Base-by-base conservation (phyloP, 2,888 invertebrate species). In the Eudemis profundana region DNA sequence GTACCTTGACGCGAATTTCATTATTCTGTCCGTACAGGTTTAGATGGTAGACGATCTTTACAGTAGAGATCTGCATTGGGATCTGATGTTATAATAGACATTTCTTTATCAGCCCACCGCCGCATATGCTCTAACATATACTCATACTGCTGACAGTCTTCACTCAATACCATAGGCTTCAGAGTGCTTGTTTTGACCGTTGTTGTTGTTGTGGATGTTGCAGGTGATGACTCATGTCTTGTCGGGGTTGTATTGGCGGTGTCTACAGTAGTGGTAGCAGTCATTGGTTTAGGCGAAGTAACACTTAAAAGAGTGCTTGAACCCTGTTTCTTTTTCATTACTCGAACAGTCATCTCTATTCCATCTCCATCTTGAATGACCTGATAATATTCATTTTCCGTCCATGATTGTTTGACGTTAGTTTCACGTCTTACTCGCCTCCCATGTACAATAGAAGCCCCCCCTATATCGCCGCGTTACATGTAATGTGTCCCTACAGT, bases 1-100 rank as follows among this genome's bases (percentile, higher is more conserved):
- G n/a, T n/a, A n/a, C n/a, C n/a, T n/a, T n/a, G n/a, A n/a, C n/a
- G n/a, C n/a, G n/a, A n/a, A n/a, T n/a, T n/a, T n/a, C n/a, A n/a
- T n/a, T n/a, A n/a, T n/a, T n/a, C n/a, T n/a, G n/a, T n/a, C n/a
- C 33, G 33, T 3, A 33, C 3, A n/a, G 15, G 14, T 15, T 49
- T 49, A 29, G 49, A 14, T 29, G 49, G 49, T 0, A 49, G 49
- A 10, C 49, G 49, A 49, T 49, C 49, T 27, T 49, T 49, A 15
- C 49, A 49, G 29, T 10, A 49, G 10, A 49, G 49, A 49, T 49
- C 49, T 10, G 49, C 49, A 10, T 49, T 49, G 10, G 49, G 49
- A 49, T 49, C 49, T 3, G 49, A 29, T 15, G 15, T 10, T 29
- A 49, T 29, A 3, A 49, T 15, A 15, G 15, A 3, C 49, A 49